Percentiles rank a stretch among this genome's conserved stretches.
phyloP scores from a whole-genome alignment of 64 coral and sea anemone genomes.

The Actinia tenebrosa region DNA sequence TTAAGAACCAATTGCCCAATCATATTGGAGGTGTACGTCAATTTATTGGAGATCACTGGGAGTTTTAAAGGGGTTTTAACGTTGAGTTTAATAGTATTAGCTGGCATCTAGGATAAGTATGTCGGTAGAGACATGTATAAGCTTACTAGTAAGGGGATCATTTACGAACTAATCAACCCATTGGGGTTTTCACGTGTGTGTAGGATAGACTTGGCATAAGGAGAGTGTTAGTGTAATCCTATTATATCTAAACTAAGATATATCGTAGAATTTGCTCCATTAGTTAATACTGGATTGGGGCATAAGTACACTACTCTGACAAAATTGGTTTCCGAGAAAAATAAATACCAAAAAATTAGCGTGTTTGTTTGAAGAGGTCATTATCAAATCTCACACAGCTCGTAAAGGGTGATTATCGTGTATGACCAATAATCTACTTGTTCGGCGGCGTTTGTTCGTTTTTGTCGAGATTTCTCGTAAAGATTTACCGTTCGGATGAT shows the following conservation, averaged over 20 bases:
- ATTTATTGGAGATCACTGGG: background rate
- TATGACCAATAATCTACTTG: background rate
- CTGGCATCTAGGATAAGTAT: background rate
- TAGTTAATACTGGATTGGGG: background rate
- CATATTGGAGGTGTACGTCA: background rate
- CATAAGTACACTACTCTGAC: background rate
- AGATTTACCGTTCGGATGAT: background rate
- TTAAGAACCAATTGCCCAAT: background rate
- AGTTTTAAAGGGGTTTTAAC: background rate
- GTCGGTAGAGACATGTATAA: background rate
- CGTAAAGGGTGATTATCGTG: background rate
- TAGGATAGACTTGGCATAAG: background rate
- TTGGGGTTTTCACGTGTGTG: background rate
- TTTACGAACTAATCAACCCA: background rate
- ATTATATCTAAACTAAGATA: background rate
- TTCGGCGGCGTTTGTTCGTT: background rate
- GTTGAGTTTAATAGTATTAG: constrained; percentile 16
- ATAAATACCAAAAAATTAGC: background rate
- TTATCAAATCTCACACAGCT: background rate
- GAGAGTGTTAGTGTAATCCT: background rate
- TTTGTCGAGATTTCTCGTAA: background rate
- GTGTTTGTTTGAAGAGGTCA: background rate
- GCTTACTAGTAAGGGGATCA: background rate
- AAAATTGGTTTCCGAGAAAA: background rate
- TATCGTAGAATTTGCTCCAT: background rate